Conservation (phyloP, 2,113 vertebrate species). For the Peromyscus maniculatus region DNA sequence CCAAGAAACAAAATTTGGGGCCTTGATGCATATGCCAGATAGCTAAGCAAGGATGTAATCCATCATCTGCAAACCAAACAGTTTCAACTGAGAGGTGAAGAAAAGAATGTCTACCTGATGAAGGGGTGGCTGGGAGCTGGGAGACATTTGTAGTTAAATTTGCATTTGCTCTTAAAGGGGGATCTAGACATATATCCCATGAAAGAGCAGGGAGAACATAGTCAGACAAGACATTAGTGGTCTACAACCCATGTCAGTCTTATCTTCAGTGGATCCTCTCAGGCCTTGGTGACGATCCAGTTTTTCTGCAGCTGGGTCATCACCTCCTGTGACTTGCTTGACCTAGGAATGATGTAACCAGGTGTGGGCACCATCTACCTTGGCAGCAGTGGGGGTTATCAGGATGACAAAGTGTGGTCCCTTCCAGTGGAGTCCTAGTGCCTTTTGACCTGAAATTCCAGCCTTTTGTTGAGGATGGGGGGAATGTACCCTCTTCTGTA, state of each 20-base stretch:
- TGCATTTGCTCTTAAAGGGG: neutral
- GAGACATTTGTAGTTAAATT: neutral
- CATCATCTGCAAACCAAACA: neutral
- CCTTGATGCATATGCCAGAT: neutral
- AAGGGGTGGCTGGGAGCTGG: neutral
- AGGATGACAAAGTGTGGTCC: neutral
- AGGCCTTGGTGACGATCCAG: neutral
- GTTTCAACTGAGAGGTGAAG: neutral
- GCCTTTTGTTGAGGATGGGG: neutral
- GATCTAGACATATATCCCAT: neutral
- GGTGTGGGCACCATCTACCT: neutral
- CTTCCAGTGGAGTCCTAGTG: neutral
- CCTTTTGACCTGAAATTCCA: neutral
- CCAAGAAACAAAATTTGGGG: neutral
- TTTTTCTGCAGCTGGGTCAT: neutral
- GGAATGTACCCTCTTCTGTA: neutral
- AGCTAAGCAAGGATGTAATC: neutral
- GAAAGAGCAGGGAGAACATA: neutral
- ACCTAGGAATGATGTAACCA: neutral
- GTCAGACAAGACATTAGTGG: neutral
- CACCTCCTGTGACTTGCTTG: neutral
- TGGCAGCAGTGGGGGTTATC: neutral
- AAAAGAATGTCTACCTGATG: neutral
- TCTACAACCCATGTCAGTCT: neutral
- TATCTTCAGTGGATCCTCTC: neutral